Evolutionary conservation across 2,888 invertebrate genomes (phyloP).

Genomic region (Nymphalis urticae): DNA sequence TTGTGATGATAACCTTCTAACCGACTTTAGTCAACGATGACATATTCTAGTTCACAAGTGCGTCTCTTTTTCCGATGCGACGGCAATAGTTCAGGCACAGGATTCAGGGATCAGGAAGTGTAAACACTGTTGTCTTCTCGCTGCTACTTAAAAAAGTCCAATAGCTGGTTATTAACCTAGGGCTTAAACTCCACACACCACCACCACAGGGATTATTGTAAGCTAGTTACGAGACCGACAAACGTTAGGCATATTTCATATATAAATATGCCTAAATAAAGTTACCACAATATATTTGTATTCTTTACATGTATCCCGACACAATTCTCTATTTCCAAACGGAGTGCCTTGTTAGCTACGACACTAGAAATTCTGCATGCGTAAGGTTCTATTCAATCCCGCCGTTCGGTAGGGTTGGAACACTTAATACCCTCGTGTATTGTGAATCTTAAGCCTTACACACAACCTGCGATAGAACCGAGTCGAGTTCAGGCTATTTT

Average conservation of each 20-base stretch:
- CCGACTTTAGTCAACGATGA: too few relatives aligned
- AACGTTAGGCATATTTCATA: neutral
- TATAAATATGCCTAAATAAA: neutral
- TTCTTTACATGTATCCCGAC: slow-evolving; percentile 20
- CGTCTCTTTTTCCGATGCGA: too few relatives aligned
- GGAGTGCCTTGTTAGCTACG: slow-evolving; percentile 43
- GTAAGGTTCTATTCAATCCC: slow-evolving; percentile 42
- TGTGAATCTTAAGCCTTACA: slow-evolving; percentile 33
- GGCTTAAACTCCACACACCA: too few relatives aligned
- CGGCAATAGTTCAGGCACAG: too few relatives aligned
- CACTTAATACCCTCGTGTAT: slow-evolving; percentile 40
- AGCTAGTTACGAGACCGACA: neutral
- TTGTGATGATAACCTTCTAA: too few relatives aligned
- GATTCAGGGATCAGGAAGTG: too few relatives aligned
- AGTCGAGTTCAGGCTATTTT: slow-evolving; percentile 22
- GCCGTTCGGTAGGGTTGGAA: slow-evolving; percentile 41
- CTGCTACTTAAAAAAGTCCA: too few relatives aligned
- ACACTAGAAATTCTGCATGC: slow-evolving; percentile 40
- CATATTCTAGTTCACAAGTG: too few relatives aligned
- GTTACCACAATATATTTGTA: slow-evolving; percentile 13
- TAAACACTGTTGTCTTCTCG: too few relatives aligned
- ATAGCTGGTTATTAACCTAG: too few relatives aligned
- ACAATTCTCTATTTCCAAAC: slow-evolving; percentile 33
- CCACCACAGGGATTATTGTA: too few relatives aligned
- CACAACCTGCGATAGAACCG: slow-evolving; percentile 26